Conservation (phyloP, 2,888 invertebrate species). For the Chirona hameri region DNA sequence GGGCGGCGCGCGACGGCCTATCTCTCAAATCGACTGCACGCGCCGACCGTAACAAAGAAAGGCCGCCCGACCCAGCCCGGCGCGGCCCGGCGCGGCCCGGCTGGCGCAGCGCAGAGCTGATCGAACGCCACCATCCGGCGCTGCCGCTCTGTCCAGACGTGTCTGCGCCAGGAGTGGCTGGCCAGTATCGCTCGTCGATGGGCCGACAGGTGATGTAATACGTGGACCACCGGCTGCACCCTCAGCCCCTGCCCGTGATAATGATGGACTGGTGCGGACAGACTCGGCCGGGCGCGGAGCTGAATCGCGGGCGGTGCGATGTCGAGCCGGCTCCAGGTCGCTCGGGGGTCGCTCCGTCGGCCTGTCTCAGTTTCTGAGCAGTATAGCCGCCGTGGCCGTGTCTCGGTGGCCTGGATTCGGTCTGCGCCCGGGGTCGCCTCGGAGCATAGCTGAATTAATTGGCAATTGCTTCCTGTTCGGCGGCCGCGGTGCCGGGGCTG, state of each 20-base stretch:
- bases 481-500: not conserved
- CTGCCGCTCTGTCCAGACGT: not conserved
- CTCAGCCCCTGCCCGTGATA: not conserved
- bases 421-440: not conserved
- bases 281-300: not conserved
- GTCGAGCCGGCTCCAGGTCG: not conserved
- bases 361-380: not conserved
- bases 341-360: not conserved
- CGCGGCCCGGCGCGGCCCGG: not conserved
- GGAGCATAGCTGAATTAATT: conserved; percentile 23
- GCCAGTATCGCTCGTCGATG: not conserved
- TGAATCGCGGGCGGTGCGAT: not conserved
- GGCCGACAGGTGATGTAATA: not conserved
- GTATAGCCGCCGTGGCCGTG: not conserved
- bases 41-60: not conserved
- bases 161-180: not conserved
- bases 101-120: not conserved
- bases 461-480: not conserved
- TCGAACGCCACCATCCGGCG: not conserved
- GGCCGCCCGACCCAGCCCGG: not conserved
- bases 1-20: not conserved
- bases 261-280: not conserved
- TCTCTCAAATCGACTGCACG: not conserved
- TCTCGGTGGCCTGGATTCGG: not conserved
- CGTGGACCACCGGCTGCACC: too few species aligned